Base-by-base conservation (phyloP, 2,888 invertebrate species). In the Augochlorella aurata region DNA sequence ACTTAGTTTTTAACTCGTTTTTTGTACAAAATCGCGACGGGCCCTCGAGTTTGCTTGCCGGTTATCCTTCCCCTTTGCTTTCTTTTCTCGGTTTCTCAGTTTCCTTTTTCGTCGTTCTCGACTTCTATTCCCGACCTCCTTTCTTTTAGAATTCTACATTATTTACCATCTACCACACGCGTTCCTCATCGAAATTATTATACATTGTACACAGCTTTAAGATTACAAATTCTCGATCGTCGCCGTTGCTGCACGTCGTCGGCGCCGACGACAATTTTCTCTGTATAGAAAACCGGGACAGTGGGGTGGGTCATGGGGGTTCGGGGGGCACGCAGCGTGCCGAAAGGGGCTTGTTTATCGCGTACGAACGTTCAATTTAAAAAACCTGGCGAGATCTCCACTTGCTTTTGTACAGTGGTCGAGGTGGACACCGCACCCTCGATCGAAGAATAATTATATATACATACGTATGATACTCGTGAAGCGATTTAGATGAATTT, bases 141-240 rank as follows among this genome's bases (percentile, higher is more conserved):
- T 47, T 38, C 54, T 54, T 84, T 79, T 82, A 77, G 65, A 87
- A 83, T 74, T 82, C 83, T 87, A 87, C 80, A 85, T 90, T 58
- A 90, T 91, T 90, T 90, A 91, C 91, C 89, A 91, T 88, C 90
- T 92, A 92, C 87, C 38, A 2, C 54, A n/a, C 47, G 9, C 29
- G 29, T 61, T 52, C 16, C 16, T 65, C 86, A 92, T 92, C 90
- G 90, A 91, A 93, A 93, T 93, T 38, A 93, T 93, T 89, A 92
- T 91, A 93, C 92, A 93, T 93, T 93, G 89, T 92, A 92, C 91
- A 65, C 18, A 38, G 65, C 18, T 65, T 65, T 78, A 79, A 84
- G 86, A 88, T 87, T 65, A 89, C 89, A 89, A 58, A 90, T 89
- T 90, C 89, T 85, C 85, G 78, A 61, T 71, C 67, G 78, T 70